These are phyloP conservation scores for Cataglyphis livida DNA, from an alignment of 2,888 invertebrate genomes.

Conservation along the genomic window DNA sequence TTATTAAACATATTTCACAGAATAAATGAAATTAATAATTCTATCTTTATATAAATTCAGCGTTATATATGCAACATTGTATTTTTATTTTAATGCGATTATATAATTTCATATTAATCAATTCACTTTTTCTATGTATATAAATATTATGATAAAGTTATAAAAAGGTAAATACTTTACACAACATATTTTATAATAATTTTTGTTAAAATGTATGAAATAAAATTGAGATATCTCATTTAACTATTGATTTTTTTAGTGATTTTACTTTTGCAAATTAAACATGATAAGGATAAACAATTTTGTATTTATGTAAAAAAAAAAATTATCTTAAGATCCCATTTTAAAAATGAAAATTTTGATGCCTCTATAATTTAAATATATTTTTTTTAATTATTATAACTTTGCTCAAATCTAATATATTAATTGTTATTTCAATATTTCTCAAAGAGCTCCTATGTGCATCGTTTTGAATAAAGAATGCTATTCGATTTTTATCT, in stretches of 20 bases:
- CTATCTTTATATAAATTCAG: neutral
- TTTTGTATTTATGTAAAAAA: neutral
- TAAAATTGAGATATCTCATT: neutral
- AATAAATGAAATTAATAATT: neutral
- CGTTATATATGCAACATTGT: neutral
- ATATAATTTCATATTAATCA: neutral
- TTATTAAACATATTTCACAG: neutral
- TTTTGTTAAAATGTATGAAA: neutral
- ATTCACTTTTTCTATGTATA: neutral
- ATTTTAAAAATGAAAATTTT: neutral
- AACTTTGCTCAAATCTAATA: neutral
- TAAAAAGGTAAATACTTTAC: neutral
- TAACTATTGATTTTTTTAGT: neutral
- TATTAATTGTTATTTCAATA: neutral
- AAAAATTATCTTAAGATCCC: neutral
- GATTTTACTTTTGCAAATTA: neutral
- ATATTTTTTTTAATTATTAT: neutral
- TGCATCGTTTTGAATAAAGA: constrained; percentile 1
- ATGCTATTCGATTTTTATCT: constrained; percentile 27
- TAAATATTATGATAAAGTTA: neutral
- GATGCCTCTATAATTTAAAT: neutral
- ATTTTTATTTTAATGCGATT: neutral
- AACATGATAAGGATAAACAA: neutral
- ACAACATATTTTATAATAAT: neutral
- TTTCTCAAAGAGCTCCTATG: neutral